Conservation (phyloP, 2,797 vertebrate species). For the Calcarius lapponicus region DNA sequence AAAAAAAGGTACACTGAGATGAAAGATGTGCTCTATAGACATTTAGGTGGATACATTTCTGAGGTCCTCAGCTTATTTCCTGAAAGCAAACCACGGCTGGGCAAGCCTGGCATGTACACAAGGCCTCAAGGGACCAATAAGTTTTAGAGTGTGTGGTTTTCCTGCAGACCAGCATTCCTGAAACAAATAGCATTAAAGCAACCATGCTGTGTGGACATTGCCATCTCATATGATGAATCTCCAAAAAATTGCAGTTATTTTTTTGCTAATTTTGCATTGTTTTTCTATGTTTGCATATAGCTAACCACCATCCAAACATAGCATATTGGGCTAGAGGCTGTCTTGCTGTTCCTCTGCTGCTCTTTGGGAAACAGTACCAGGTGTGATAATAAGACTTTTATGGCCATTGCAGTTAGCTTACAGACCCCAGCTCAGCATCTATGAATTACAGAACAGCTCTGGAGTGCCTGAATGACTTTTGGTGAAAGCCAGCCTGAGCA, state of each 20-base stretch:
- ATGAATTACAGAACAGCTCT: background rate
- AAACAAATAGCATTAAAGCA: background rate
- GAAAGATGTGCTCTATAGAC: background rate
- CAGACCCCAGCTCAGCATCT: background rate
- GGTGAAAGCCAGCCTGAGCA: background rate
- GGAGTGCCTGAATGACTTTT: background rate
- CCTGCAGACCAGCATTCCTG: background rate
- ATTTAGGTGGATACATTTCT: constrained; percentile 6
- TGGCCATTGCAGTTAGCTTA: background rate
- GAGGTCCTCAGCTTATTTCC: constrained; percentile 27
- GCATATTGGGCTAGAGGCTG: background rate
- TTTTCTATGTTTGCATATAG: background rate
- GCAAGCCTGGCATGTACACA: background rate
- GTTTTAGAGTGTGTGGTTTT: background rate
- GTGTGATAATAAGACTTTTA: background rate
- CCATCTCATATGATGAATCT: background rate
- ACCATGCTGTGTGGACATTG: background rate
- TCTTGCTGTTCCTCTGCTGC: background rate
- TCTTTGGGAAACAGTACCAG: background rate
- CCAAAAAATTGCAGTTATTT: background rate
- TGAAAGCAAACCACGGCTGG: background rate
- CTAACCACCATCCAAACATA: background rate
- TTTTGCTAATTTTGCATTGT: background rate
- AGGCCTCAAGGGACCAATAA: background rate
- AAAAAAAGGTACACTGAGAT: background rate